Evolutionary conservation across 2,888 invertebrate genomes (phyloP).

Genomic region (Actias luna): DNA sequence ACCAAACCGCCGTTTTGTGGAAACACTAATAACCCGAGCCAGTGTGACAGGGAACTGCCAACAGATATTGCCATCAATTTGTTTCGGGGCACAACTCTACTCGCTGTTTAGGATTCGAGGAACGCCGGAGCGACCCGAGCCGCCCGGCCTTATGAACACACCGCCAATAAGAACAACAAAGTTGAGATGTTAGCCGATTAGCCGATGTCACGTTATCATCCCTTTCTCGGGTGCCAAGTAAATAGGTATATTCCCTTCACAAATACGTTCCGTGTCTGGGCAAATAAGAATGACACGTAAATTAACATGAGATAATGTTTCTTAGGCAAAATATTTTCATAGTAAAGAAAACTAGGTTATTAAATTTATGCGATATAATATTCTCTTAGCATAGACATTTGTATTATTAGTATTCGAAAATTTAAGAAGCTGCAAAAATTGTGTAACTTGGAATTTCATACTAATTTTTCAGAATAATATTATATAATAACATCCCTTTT

Average conservation of each 20-base stretch:
- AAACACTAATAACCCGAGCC: slow-evolving; percentile 60
- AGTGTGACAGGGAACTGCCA: slow-evolving; percentile 67
- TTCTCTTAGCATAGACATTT: not conserved
- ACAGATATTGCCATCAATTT: slow-evolving; percentile 77
- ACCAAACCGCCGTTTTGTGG: slow-evolving; percentile 39
- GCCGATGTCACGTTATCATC: slow-evolving; percentile 63
- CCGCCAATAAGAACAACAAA: slow-evolving; percentile 75
- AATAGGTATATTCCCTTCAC: slow-evolving; percentile 47
- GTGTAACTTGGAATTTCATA: not conserved
- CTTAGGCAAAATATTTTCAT: not conserved
- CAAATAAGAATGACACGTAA: slow-evolving; percentile 26
- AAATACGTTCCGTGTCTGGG: slow-evolving; percentile 25
- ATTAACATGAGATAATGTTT: slow-evolving; percentile 9
- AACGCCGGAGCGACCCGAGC: slow-evolving; percentile 54
- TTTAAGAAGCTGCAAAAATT: not conserved
- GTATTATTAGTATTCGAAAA: not conserved
- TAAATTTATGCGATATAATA: not conserved
- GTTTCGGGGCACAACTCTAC: slow-evolving; percentile 55
- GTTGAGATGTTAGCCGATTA: slow-evolving; percentile 75
- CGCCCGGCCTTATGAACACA: slow-evolving; percentile 67
- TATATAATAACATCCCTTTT: not conserved
- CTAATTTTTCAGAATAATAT: not conserved
- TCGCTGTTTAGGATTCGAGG: slow-evolving; percentile 69
- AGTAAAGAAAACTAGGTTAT: not conserved
- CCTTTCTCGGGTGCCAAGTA: slow-evolving; percentile 48